Percentiles rank a stretch among this genome's conserved stretches.
These are phyloP conservation scores for Mayetiola destructor DNA, from an alignment of 2,888 invertebrate genomes.

Conservation along the genomic window DNA sequence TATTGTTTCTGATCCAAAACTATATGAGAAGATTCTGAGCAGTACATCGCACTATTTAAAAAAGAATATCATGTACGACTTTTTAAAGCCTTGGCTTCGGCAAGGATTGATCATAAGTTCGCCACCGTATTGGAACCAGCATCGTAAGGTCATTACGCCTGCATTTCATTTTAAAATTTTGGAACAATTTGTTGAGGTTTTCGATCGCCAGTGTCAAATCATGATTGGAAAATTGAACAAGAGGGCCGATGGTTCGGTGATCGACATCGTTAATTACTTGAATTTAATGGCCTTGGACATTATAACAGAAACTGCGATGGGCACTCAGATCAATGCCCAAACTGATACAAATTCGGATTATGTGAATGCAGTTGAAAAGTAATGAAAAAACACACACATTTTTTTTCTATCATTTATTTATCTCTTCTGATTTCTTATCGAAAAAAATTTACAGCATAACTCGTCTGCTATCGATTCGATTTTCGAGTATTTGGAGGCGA, in stretches of 20 bases:
- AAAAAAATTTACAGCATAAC: too few relatives aligned
- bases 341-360: constrained; percentile 51
- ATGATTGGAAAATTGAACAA: constrained; percentile 41
- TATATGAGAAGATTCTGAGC: constrained; percentile 21
- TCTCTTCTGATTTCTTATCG: constrained; percentile 21
- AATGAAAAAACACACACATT: too few relatives aligned
- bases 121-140: constrained; percentile 42
- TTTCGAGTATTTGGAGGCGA: constrained; percentile 23
- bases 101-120: constrained; percentile 28
- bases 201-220: constrained; percentile 45
- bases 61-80: too few relatives aligned
- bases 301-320: constrained; percentile 71
- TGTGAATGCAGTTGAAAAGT: constrained; percentile 58
- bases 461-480: neutral
- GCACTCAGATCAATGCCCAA: constrained; percentile 58
- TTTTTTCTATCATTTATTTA: too few relatives aligned
- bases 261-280: constrained; percentile 46
- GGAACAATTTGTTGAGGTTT: constrained; percentile 52
- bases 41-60: constrained; percentile 25
- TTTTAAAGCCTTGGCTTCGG: constrained; percentile 30
- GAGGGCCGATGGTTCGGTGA: too few relatives aligned
- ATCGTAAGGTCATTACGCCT: constrained; percentile 58
- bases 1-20: constrained; percentile 25
- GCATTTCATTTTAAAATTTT: constrained; percentile 48
- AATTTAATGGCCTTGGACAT: constrained; percentile 46